These are phyloP conservation scores for Anniella stebbinsi DNA, from an alignment of 2,797 vertebrate genomes.

Conservation along the genomic window DNA sequence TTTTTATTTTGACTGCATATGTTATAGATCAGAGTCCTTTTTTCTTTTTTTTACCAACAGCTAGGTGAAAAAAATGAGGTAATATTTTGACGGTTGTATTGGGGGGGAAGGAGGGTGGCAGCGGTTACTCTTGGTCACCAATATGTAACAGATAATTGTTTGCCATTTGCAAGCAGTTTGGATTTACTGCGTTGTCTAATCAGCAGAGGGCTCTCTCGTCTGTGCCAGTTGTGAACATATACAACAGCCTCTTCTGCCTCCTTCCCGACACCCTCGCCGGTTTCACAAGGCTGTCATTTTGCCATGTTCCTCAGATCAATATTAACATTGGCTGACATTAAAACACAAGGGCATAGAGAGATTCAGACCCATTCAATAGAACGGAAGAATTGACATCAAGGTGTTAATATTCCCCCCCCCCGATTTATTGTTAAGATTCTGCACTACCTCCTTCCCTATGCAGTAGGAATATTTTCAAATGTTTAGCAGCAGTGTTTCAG, in stretches of 20 bases:
- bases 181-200: constrained; percentile 55
- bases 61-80: not conserved
- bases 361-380: constrained; percentile 8
- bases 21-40: constrained; percentile 46
- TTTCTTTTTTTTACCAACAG: not conserved
- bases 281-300: constrained; percentile 53
- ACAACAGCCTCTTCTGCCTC: not conserved
- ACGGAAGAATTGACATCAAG: not conserved
- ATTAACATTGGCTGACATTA: constrained; percentile 47
- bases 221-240: constrained; percentile 56
- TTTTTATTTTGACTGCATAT: constrained; percentile 59
- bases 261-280: not conserved
- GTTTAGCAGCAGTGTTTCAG: not conserved
- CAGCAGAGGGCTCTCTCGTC: constrained; percentile 89
- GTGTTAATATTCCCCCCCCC: constrained; percentile 25
- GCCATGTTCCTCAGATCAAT: constrained; percentile 53
- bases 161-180: not conserved
- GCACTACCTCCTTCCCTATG: not conserved
- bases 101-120: not conserved
- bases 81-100: not conserved
- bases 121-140: not conserved
- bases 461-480: not conserved
- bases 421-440: constrained; percentile 41
- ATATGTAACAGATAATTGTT: not conserved
- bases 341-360: constrained; percentile 35